Evolutionary conservation across 2,888 invertebrate genomes (phyloP).

Genomic region (Altica lythri): DNA sequence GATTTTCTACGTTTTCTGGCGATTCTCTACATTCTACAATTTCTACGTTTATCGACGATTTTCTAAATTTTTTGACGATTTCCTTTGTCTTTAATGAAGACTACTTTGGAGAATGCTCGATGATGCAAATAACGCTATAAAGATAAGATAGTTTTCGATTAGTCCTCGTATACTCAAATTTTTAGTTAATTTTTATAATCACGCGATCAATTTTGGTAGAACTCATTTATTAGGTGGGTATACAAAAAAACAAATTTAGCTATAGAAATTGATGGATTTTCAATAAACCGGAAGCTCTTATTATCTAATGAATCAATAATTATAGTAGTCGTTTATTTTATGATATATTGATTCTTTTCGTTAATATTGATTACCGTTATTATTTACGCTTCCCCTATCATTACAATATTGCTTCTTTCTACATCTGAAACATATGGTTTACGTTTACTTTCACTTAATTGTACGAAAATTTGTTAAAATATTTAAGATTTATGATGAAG

Average conservation of each 20-base stretch:
- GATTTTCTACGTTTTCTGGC: too few species aligned
- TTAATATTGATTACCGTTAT: slow-evolving; percentile 24
- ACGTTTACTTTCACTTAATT: slow-evolving; percentile 14
- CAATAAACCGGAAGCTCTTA: slow-evolving; percentile 24
- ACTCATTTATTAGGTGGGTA: not conserved
- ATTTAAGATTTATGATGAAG: too few species aligned
- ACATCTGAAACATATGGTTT: slow-evolving; percentile 15
- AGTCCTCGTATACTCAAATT: not conserved
- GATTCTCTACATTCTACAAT: too few species aligned
- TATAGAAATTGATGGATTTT: slow-evolving; percentile 19
- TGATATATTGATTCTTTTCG: slow-evolving; percentile 18
- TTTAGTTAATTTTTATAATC: too few species aligned
- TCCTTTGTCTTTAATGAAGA: too few species aligned
- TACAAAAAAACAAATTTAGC: slow-evolving; percentile 5
- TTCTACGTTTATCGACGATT: too few species aligned
- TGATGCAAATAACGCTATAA: too few species aligned
- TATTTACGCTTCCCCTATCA: slow-evolving; percentile 12
- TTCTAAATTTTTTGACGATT: too few species aligned
- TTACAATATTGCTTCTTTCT: slow-evolving; percentile 18
- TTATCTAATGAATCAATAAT: slow-evolving; percentile 25
- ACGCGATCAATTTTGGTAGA: slow-evolving; percentile 14
- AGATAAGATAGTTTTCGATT: too few species aligned
- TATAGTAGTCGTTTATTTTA: slow-evolving; percentile 7
- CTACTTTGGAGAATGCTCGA: too few species aligned
- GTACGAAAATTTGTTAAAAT: too few species aligned